A percentile compares a stretch with the other conserved stretches of the same genome.
phyloP scores from a whole-genome alignment of 2,797 vertebrate genomes.

The Cryptoblepharus egeriae region DNA sequence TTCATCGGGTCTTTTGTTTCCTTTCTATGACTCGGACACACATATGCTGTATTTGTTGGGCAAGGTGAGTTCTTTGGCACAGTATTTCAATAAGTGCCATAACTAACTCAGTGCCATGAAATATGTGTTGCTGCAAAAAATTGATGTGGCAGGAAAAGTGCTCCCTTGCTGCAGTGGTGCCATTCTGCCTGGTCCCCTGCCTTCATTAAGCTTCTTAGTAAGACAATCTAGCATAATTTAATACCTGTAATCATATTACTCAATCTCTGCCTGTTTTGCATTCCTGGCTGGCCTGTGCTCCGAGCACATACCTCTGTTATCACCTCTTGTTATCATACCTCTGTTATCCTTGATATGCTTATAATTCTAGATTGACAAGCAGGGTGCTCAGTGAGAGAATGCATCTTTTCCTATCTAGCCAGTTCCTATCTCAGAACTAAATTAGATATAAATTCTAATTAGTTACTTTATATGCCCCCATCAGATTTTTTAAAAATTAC shows the following conservation, averaged over 20 bases:
- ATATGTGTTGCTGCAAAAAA: not conserved
- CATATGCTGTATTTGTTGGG: conserved; percentile 91
- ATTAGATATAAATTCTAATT: no score
- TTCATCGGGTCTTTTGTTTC: conserved; percentile 90
- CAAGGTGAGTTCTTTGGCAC: conserved; percentile 81
- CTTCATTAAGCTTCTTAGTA: not conserved
- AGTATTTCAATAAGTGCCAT: not conserved
- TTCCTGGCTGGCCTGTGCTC: not conserved
- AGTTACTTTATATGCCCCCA: not conserved
- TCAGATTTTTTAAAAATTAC: no score
- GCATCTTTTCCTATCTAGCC: not conserved
- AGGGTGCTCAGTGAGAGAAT: not conserved
- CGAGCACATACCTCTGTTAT: not conserved
- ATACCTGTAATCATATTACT: not conserved
- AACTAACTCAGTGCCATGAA: not conserved
- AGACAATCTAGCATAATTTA: not conserved
- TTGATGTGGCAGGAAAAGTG: not conserved
- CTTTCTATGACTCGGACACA: conserved; percentile 91
- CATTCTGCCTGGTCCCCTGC: not conserved
- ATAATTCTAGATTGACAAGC: not conserved
- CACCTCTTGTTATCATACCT: no score
- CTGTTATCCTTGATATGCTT: not conserved
- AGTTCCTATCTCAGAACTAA: no score
- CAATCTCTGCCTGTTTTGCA: not conserved
- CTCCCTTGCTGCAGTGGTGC: not conserved